Conservation (phyloP, 1,140 invertebrate species). For the Ceratitis capitata region DNA sequence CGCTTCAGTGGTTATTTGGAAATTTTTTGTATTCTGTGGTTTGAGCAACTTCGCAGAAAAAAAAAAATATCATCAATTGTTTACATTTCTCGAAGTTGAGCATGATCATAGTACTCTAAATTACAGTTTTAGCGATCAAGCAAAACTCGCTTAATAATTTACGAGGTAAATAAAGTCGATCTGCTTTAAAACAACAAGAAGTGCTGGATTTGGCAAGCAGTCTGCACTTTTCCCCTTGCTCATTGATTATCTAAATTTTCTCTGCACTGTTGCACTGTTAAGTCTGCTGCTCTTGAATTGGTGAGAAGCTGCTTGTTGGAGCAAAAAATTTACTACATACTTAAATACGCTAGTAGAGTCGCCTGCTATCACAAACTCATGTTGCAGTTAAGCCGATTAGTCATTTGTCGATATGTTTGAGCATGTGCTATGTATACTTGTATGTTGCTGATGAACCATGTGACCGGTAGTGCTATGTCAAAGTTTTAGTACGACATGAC, state of each 20-base stretch:
- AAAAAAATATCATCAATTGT: too few relatives aligned
- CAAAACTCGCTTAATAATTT: too few relatives aligned
- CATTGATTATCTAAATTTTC: not conserved
- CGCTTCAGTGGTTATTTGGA: too few relatives aligned
- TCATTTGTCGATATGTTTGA: too few relatives aligned
- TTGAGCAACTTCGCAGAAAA: too few relatives aligned
- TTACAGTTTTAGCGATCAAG: too few relatives aligned
- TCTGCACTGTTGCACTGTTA: not conserved
- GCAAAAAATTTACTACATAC: too few relatives aligned
- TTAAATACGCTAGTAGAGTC: not conserved
- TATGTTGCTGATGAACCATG: not conserved
- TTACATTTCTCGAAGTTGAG: too few relatives aligned
- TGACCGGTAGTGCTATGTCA: not conserved
- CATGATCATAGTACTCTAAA: too few relatives aligned
- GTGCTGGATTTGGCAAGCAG: not conserved
- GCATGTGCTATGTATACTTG: too few relatives aligned
- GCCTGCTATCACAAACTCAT: not conserved
- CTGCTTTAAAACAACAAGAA: not conserved
- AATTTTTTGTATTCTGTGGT: too few relatives aligned
- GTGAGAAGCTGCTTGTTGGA: not conserved
- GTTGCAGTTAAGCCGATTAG: constrained; percentile 6
- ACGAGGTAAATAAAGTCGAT: too few relatives aligned
- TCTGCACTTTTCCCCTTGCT: not conserved
- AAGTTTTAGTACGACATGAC: not conserved
- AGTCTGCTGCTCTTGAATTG: not conserved